Conservation (phyloP, 37 sponge, comb jelly and placozoan genomes). For the Geodia barretti region DNA sequence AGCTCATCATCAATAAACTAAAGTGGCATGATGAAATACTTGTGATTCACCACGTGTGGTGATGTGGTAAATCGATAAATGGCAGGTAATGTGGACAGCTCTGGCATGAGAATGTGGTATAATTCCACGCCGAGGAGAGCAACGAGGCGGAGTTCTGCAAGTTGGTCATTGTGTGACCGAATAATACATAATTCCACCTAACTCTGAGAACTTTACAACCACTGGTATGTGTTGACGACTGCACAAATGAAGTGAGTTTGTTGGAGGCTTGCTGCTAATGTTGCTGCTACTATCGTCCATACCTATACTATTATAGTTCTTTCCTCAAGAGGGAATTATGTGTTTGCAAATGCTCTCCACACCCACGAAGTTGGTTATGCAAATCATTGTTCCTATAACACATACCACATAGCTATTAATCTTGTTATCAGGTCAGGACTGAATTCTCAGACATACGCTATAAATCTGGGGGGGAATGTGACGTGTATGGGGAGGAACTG, state of each 20-base stretch:
- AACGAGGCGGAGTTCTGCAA: conserved; percentile 26
- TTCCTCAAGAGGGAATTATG: conserved; percentile 38
- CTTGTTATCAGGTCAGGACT: neutral
- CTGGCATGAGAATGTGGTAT: conserved; percentile 47
- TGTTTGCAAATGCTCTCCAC: conserved; percentile 46
- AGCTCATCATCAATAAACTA: too few species aligned
- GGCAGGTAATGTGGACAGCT: conserved; percentile 49
- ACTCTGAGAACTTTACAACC: conserved; percentile 6
- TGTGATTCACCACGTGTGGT: neutral
- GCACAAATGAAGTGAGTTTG: conserved; percentile 39
- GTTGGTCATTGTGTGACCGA: conserved; percentile 19
- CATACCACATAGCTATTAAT: too few species aligned
- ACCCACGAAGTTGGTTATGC: conserved; percentile 31
- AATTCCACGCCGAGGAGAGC: neutral
- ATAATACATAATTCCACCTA: conserved; percentile 45
- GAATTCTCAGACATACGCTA: neutral
- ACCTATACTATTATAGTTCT: conserved; percentile 4
- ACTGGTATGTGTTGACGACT: conserved; percentile 1
- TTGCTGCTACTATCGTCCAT: neutral
- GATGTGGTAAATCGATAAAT: neutral
- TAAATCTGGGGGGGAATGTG: conserved; percentile 20
- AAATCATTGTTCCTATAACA: neutral
- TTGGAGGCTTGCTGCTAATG: neutral
- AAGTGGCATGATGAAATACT: neutral
- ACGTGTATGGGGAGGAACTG: neutral